Conservation (phyloP, 1,140 invertebrate species). For the Scaptomyza montana region DNA sequence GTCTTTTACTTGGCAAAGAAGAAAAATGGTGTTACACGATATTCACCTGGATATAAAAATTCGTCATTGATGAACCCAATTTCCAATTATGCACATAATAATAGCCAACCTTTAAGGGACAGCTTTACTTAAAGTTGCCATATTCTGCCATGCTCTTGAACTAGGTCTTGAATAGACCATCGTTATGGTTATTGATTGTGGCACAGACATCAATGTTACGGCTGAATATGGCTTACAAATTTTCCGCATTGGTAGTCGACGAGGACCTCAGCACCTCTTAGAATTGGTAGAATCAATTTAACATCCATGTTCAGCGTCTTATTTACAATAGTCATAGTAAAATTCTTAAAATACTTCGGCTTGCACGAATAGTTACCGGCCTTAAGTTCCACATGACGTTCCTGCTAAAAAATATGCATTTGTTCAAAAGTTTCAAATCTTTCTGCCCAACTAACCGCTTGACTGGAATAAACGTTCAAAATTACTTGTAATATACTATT, state of each 20-base stretch:
- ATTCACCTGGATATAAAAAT: constrained; percentile 67
- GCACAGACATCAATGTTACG: constrained; percentile 61
- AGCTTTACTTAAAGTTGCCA: constrained; percentile 65
- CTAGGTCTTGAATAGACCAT: constrained; percentile 62
- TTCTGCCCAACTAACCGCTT: not conserved
- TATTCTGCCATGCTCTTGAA: constrained; percentile 60
- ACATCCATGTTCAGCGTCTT: constrained; percentile 58
- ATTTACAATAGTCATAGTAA: constrained; percentile 32
- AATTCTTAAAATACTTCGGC: constrained; percentile 64
- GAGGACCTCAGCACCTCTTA: constrained; percentile 52
- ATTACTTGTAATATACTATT: not conserved
- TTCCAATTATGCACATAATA: constrained; percentile 64
- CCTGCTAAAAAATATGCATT: constrained; percentile 24
- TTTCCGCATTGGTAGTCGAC: constrained; percentile 68
- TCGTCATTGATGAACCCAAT: constrained; percentile 51
- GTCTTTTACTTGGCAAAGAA: constrained; percentile 64
- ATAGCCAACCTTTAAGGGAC: constrained; percentile 54
- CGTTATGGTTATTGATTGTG: constrained; percentile 49
- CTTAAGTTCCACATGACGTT: constrained; percentile 50
- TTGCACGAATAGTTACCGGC: constrained; percentile 38
- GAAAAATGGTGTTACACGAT: constrained; percentile 39
- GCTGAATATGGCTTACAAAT: constrained; percentile 61
- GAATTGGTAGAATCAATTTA: constrained; percentile 45
- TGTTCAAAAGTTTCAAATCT: not conserved
- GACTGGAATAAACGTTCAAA: not conserved